Percentiles rank a stretch among this genome's conserved stretches.
Evolutionary conservation across 2,888 invertebrate species (phyloP).

Genomic region (Drosophila koepferae): DNA sequence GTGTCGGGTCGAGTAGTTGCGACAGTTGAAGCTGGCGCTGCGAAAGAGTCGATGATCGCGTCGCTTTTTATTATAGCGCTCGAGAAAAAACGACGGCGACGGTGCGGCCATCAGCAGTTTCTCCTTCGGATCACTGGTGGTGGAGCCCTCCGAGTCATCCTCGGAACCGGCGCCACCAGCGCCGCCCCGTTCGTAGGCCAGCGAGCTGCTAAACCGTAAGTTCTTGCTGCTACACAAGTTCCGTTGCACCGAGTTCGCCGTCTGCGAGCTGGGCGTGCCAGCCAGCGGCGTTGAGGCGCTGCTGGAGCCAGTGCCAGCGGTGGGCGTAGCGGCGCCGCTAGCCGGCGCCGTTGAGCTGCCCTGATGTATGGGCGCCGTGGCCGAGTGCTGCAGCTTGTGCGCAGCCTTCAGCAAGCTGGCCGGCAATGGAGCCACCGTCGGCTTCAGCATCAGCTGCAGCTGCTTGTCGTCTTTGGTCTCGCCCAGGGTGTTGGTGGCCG

Average conservation of each 20-base stretch:
- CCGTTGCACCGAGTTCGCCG: conserved; percentile 33
- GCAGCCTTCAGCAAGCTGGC: conserved; percentile 64
- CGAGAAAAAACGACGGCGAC: conserved; percentile 84
- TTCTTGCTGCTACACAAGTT: conserved; percentile 75
- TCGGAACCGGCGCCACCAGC: conserved; percentile 65
- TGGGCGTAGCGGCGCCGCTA: conserved; percentile 78
- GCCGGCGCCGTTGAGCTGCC: conserved; percentile 69
- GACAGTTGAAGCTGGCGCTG: conserved; percentile 85
- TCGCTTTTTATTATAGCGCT: conserved; percentile 84
- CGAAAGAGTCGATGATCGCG: conserved; percentile 85
- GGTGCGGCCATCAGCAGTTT: conserved; percentile 79
- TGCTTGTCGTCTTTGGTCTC: conserved; percentile 51
- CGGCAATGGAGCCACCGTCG: conserved; percentile 53
- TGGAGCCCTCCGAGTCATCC: conserved; percentile 84
- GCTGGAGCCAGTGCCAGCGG: conserved; percentile 51
- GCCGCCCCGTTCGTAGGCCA: conserved; percentile 76
- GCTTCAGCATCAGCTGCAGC: conserved; percentile 44
- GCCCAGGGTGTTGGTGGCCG: conserved; percentile 68
- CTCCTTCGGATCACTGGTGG: conserved; percentile 85
- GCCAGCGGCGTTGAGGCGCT: conserved; percentile 45
- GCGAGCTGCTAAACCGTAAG: conserved; percentile 78
- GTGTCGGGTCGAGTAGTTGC: conserved; percentile 85
- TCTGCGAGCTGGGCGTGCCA: conserved; percentile 45
- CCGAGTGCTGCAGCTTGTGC: conserved; percentile 81
- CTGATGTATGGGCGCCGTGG: conserved; percentile 80